These are phyloP conservation scores for Phenacoccus solenopsis DNA, from an alignment of 1,140 invertebrate genomes.

Conservation along the genomic window DNA sequence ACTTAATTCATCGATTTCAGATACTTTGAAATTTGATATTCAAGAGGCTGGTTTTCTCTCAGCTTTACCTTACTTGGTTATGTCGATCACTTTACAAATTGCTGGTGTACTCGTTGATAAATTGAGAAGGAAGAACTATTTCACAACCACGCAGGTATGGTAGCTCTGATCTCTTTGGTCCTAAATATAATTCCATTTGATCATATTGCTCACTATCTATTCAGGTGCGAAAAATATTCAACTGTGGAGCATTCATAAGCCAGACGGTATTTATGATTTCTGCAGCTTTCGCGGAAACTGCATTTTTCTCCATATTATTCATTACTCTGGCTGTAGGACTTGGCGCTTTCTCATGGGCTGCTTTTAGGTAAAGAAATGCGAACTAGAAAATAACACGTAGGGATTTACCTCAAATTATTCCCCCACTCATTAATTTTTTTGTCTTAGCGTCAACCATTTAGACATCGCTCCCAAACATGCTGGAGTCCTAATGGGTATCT, in stretches of 20 bases:
- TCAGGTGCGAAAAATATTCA: constrained; percentile 55
- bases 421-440: constrained; percentile 16
- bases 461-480: constrained; percentile 75
- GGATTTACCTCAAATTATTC: neutral
- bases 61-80: constrained; percentile 71
- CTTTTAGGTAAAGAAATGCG: constrained; percentile 48
- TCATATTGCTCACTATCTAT: neutral
- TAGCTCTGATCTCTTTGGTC: no score
- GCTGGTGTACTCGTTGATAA: constrained; percentile 71
- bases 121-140: constrained; percentile 44
- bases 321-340: constrained; percentile 74
- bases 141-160: constrained; percentile 52
- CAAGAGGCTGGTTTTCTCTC: constrained; percentile 65
- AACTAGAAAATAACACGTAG: neutral
- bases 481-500: constrained; percentile 72
- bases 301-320: constrained; percentile 52
- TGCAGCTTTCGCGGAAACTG: constrained; percentile 52
- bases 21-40: constrained; percentile 55
- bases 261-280: constrained; percentile 75
- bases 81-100: constrained; percentile 63
- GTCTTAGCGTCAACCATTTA: constrained; percentile 66
- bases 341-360: constrained; percentile 78
- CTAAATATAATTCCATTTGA: neutral
- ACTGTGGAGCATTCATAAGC: constrained; percentile 61
- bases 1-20: no score